phyloP scores from a whole-genome alignment of 2,888 invertebrate species.

The Harpalus rufipes region DNA sequence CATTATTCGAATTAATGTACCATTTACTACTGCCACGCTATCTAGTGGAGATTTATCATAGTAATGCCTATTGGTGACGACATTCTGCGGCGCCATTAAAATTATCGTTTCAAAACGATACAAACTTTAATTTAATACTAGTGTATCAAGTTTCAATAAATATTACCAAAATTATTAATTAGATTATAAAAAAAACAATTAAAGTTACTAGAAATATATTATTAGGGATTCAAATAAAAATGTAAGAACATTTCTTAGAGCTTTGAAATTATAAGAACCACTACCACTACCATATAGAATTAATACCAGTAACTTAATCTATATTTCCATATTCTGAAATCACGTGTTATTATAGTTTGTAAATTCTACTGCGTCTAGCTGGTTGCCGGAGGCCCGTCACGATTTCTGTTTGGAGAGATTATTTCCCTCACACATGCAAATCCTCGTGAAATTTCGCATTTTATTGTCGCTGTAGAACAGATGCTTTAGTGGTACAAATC shows the following conservation, averaged over 20 bases:
- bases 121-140: too few species aligned
- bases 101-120: too few species aligned
- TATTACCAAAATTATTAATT: too few species aligned
- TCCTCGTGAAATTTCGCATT: conserved; percentile 20
- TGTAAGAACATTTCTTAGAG: not conserved
- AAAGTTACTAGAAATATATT: too few species aligned
- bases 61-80: too few species aligned
- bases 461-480: conserved; percentile 12
- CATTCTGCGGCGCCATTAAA: too few species aligned
- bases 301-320: conserved; percentile 1
- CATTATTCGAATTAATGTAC: too few species aligned
- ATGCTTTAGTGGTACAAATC: conserved; percentile 29
- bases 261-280: not conserved
- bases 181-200: too few species aligned
- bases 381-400: conserved; percentile 25
- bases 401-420: conserved; percentile 18
- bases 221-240: too few species aligned
- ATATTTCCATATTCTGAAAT: conserved; percentile 30
- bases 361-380: not conserved
- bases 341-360: conserved; percentile 13
- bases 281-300: not conserved
- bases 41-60: too few species aligned
- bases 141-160: too few species aligned
- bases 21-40: too few species aligned
- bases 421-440: conserved; percentile 28